These are phyloP conservation scores for Adoxophyes honmai DNA, from an alignment of 1,140 invertebrate genomes.

Conservation along the genomic window DNA sequence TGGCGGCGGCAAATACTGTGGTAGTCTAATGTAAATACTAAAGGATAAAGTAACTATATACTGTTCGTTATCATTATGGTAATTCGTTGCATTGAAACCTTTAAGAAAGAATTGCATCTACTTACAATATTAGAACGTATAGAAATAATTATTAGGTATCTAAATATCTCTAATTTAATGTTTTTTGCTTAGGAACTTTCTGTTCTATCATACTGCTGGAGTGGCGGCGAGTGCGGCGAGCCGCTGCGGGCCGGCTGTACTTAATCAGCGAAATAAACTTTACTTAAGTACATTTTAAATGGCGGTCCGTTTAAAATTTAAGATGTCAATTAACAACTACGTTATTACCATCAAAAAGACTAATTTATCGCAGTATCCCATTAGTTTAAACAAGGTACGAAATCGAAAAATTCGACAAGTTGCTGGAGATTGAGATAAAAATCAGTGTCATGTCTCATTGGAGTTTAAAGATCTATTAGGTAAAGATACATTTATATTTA, in stretches of 20 bases:
- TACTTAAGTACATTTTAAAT: conserved; percentile 25
- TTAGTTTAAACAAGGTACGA: neutral
- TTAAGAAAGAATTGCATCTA: conserved; percentile 61
- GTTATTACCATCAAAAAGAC: neutral
- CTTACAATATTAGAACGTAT: conserved; percentile 61
- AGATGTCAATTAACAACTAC: neutral
- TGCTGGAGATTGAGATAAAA: neutral
- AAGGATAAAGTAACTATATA: conserved; percentile 28
- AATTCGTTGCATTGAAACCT: conserved; percentile 75
- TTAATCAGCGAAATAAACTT: conserved; percentile 11
- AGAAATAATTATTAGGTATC: conserved; percentile 59
- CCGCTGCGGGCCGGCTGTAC: neutral
- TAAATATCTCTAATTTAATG: conserved; percentile 47
- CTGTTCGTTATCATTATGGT: conserved; percentile 46
- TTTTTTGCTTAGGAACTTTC: conserved; percentile 67
- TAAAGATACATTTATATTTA: conserved; percentile 14
- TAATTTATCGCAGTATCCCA: neutral
- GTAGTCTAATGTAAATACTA: conserved; percentile 18
- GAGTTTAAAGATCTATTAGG: conserved; percentile 7
- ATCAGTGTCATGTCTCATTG: conserved; percentile 3
- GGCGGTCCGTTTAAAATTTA: neutral
- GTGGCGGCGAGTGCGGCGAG: neutral
- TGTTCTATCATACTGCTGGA: conserved; percentile 58
- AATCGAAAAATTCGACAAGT: neutral
- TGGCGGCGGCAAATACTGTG: conserved; percentile 21